These are phyloP conservation scores for Arenaria interpres DNA, from an alignment of 2,113 vertebrate species.

Conservation along the genomic window DNA sequence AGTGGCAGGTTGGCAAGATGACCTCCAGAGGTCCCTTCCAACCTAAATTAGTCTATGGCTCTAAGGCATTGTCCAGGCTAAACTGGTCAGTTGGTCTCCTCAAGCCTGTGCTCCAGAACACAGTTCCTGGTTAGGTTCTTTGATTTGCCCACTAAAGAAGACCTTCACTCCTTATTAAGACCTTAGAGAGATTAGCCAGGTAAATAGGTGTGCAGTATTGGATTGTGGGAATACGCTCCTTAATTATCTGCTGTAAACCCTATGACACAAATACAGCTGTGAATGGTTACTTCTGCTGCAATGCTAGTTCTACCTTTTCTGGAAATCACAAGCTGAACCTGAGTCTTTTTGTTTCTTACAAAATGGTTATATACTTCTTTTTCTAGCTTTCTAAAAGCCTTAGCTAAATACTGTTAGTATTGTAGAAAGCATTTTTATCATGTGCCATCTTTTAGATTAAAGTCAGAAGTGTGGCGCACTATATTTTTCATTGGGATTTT, in stretches of 20 bases:
- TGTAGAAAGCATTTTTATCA: not conserved
- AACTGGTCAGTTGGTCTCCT: not conserved
- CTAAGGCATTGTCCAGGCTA: not conserved
- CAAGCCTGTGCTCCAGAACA: not conserved
- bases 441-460: not conserved
- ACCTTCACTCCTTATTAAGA: not conserved
- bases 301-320: not conserved
- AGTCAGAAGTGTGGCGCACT: not conserved
- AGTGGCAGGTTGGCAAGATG: not conserved
- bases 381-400: not conserved
- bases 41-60: not conserved
- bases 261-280: not conserved
- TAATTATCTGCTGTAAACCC: not conserved
- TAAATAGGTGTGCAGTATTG: not conserved
- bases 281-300: not conserved
- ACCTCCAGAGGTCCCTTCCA: not conserved
- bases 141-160: not conserved
- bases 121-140: not conserved
- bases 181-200: not conserved
- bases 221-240: not conserved
- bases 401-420: not conserved
- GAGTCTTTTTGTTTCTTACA: not conserved
- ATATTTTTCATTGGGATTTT: not conserved
- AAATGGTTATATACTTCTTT: not conserved
- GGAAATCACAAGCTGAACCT: not conserved